Percentiles rank a stretch among this genome's conserved stretches.
Conservation (phyloP, 2,113 vertebrate species). For the Nesospiza acunhae region DNA sequence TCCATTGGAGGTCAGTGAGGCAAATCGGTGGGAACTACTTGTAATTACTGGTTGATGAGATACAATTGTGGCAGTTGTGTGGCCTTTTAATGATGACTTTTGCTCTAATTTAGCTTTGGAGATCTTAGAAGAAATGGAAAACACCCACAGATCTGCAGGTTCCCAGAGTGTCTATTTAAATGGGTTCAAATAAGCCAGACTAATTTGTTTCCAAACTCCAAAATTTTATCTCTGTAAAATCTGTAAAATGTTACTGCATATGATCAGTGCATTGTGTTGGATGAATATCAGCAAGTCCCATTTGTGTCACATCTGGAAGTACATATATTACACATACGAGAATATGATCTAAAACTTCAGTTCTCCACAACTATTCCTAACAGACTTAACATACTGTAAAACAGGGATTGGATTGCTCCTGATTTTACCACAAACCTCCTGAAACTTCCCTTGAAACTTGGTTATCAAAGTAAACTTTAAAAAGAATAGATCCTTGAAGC, state of each 20-base stretch:
- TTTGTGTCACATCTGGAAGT: slow-evolving; percentile 23
- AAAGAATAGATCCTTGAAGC: background rate
- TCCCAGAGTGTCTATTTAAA: background rate
- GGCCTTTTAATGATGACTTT: background rate
- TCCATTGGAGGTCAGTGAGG: slow-evolving; percentile 13
- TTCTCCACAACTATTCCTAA: background rate
- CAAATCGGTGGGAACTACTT: slow-evolving; percentile 1
- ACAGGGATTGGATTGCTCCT: background rate
- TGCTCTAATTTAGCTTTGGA: slow-evolving; percentile 16
- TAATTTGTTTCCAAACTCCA: slow-evolving; percentile 5
- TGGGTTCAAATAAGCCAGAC: background rate
- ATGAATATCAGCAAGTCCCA: background rate
- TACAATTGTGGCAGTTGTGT: background rate
- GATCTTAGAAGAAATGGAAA: slow-evolving; percentile 2
- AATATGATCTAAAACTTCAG: background rate
- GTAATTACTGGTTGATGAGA: slow-evolving; percentile 33
- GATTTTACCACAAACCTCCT: background rate
- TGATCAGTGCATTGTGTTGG: background rate
- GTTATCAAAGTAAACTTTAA: background rate
- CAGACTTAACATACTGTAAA: background rate
- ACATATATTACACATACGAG: background rate
- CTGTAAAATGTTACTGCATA: background rate
- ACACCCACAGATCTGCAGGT: background rate
- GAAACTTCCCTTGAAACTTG: background rate
- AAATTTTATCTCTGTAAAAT: background rate